Evolutionary conservation across 2,113 vertebrate species (phyloP).

Genomic region (Eonycteris spelaea): DNA sequence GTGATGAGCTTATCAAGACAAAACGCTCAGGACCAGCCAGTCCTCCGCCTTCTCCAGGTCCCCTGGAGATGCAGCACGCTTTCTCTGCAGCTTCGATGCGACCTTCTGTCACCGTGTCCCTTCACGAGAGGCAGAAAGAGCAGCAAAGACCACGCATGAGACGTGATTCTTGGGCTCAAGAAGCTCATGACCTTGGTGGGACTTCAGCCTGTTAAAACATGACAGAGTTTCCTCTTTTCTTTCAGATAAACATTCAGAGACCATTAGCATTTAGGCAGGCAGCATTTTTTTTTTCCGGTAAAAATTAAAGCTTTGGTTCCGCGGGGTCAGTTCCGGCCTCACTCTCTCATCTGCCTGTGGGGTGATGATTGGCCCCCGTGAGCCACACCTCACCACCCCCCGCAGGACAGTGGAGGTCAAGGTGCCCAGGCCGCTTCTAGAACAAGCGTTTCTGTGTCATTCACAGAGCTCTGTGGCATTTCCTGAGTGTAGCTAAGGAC

Average conservation of each 20-base stretch:
- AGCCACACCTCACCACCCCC: neutral
- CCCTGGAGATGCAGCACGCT: neutral
- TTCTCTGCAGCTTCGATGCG: neutral
- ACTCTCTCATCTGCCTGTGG: neutral
- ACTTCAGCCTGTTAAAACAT: neutral
- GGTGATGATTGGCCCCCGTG: neutral
- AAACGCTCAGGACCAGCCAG: neutral
- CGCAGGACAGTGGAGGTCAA: too few species aligned
- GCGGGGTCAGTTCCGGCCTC: neutral
- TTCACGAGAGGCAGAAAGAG: fast-evolving
- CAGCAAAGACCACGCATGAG: neutral
- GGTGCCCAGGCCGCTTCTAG: neutral
- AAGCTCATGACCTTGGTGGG: neutral
- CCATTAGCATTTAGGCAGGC: neutral
- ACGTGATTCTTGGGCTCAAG: neutral
- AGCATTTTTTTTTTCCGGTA: neutral
- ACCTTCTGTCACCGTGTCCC: neutral
- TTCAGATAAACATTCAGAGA: too few species aligned
- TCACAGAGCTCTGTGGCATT: neutral
- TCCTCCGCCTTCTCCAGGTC: fast-evolving
- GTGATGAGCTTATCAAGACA: neutral
- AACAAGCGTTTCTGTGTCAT: neutral
- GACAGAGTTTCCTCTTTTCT: neutral
- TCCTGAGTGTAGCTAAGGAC: neutral
- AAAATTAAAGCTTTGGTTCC: neutral